Conservation (phyloP, 2,888 invertebrate species). For the Plemyria rubiginata region DNA sequence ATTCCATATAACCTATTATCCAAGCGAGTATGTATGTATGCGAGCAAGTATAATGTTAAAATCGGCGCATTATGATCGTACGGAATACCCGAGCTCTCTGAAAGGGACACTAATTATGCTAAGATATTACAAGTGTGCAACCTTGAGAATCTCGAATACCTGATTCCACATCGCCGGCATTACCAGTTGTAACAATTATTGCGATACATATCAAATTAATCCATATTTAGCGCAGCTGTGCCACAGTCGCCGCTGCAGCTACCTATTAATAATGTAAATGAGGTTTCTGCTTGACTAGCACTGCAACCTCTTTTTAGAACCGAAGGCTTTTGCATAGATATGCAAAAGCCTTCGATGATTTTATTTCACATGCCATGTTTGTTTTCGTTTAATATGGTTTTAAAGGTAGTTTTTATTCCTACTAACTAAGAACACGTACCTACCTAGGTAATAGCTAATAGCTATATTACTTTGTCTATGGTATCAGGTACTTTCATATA, state of each 20-base stretch:
- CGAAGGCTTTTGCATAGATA: conserved; percentile 16
- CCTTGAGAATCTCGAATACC: conserved; percentile 36
- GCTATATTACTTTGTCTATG: too few species aligned
- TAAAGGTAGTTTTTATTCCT: too few species aligned
- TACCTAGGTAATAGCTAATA: too few species aligned
- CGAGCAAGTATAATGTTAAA: conserved; percentile 24
- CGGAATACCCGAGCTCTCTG: conserved; percentile 20
- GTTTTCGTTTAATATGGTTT: too few species aligned
- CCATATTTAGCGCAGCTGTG: conserved; percentile 36
- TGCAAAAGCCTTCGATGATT: conserved; percentile 8
- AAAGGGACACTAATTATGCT: conserved; percentile 26
- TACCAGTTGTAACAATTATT: conserved; percentile 36
- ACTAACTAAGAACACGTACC: too few species aligned
- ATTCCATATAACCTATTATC: conserved; percentile 16
- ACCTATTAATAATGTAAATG: conserved; percentile 40
- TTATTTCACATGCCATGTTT: conserved; percentile 4
- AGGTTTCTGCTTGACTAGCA: conserved; percentile 28
- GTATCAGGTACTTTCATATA: too few species aligned
- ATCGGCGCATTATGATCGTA: conserved; percentile 18
- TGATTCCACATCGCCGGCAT: conserved; percentile 33
- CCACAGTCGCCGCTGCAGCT: conserved; percentile 34
- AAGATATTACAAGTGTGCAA: conserved; percentile 24
- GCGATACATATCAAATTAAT: conserved; percentile 42
- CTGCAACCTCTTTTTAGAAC: conserved; percentile 26
- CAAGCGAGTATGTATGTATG: conserved; percentile 20